Evolutionary conservation across 2,888 invertebrate genomes (phyloP).

Genomic region (Esperia sulphurella): DNA sequence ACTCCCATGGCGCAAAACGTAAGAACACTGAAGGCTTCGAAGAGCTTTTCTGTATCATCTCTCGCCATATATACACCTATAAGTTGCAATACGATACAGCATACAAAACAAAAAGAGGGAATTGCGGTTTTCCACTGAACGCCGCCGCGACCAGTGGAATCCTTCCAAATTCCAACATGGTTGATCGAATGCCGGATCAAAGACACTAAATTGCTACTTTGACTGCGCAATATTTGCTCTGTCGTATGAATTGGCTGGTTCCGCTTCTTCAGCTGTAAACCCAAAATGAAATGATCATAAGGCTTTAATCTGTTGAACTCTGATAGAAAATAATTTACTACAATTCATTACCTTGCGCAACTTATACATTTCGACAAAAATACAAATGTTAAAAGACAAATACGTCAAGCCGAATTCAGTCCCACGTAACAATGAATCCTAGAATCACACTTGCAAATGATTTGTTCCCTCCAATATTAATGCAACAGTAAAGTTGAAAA

Average conservation of each 20-base stretch:
- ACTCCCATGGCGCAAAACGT: constrained; percentile 54
- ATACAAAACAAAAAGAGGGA: constrained; percentile 32
- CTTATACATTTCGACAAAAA: too few species aligned
- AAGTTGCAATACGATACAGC: constrained; percentile 34
- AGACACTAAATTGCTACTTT: background rate
- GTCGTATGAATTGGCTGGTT: background rate
- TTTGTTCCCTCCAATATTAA: background rate
- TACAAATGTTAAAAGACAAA: too few species aligned
- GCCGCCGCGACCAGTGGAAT: constrained; percentile 10
- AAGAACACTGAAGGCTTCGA: constrained; percentile 53
- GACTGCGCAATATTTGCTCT: background rate
- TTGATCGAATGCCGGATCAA: background rate
- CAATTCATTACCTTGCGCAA: too few species aligned
- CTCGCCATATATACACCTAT: constrained; percentile 33
- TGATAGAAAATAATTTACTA: too few species aligned
- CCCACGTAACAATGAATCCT: too few species aligned
- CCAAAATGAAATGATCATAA: too few species aligned
- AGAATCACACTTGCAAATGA: too few species aligned
- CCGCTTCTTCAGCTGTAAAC: background rate
- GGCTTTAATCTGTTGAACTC: too few species aligned
- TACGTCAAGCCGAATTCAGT: too few species aligned
- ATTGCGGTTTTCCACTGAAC: constrained; percentile 30
- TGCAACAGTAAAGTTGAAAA: background rate
- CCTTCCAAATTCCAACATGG: constrained; percentile 31
- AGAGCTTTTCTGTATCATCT: constrained; percentile 37